Base-by-base conservation (phyloP, 23 tunicate genomes). In the Ciona savignyi region DNA sequence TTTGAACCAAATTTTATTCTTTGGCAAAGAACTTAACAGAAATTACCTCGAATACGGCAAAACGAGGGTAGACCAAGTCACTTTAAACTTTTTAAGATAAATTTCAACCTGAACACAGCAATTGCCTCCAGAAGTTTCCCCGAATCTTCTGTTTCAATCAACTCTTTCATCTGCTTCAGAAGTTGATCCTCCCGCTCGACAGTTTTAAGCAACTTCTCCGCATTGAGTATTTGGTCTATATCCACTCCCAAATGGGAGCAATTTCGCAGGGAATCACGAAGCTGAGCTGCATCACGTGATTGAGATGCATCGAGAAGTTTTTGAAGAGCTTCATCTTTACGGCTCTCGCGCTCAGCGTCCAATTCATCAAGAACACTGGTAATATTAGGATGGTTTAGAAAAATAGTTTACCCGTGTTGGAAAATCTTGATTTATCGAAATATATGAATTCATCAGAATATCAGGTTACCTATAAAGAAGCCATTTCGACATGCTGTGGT, bases 141-240 rank as follows among this genome's bases (percentile, higher is more conserved):
- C 19, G 80, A 76, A 32, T 76, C 73, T 31, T 25, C 25, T 29
- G 3, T 2, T 29, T 4, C 80, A 21, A 76, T 76, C 21, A 76
- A 60, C 6, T 76, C 73, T 33, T 29, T 76, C 73, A 76, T 76
- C 34, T 76, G 34, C 3, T 65, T 9, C 3, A 76, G 72, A 32
- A 76, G 71, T 26, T 76, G 73, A 51, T 76, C 80, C 25, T 76
- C 80, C 32, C 80, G 33, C 28, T 76, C 80, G 29, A 76, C 71
- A 21, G 32, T 15, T 65, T 76, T 76, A 22, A 76, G 29, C 23
- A 76, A 60, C 34, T 65, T 76, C 32, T 76, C 80, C 11, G 71
- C 80, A 22, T 51, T 56, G 4, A 15, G 64, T 3, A 76, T 63
- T 9, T 76, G 60, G 26, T 76, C 72, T 31, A 25, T 23, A n/a